Base-by-base conservation (phyloP, 2,113 vertebrate genomes). In the Anarhynchus alexandrinus region DNA sequence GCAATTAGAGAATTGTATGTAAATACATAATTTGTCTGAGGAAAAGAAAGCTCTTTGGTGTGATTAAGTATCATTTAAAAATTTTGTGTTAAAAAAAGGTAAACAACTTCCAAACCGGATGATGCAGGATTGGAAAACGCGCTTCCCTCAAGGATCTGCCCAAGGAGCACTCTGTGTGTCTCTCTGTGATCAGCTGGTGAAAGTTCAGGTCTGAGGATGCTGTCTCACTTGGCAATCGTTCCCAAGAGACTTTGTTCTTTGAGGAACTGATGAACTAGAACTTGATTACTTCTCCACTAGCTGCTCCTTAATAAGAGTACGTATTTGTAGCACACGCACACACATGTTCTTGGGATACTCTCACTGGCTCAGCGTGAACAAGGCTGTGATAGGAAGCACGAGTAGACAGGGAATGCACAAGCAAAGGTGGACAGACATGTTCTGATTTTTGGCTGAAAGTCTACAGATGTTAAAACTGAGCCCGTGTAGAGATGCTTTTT, bases 1-100 rank as follows among this genome's bases (percentile, higher is more conserved):
- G 94, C 93, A 97, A 97, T 98, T 97, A 97, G 95, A 96, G 95
- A 96, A 97, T 96, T 98, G 95, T 98, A 82, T 95, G 96, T 97
- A 97, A 97, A 98, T 97, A 97, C 74, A 90, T 94, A 95, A 97
- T 97, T 96, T 96, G 88, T 96, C 92, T 93, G 92, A 97, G 94
- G 94, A 92, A 94, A 93, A 96, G 88, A 93, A 95, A 94, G 92
- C 90, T 97, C 93, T 94, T 97, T 78, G 82, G 64, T 95, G 83
- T 82, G 96, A 97, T 96, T 97, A 97, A 96, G 70, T 47, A 84
- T 72, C 81, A 96, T 90, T 95, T 96, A 3, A 82, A 91, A 94
- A 58, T 43, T 51, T 82, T 86, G 25, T 88, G 61, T 55, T 88
- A 42, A 67, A 87, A 85, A 62, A 71, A 80, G 58, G 47, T 11